Conservation (phyloP, 1,140 invertebrate genomes). For the Drosophila lacertosa region DNA sequence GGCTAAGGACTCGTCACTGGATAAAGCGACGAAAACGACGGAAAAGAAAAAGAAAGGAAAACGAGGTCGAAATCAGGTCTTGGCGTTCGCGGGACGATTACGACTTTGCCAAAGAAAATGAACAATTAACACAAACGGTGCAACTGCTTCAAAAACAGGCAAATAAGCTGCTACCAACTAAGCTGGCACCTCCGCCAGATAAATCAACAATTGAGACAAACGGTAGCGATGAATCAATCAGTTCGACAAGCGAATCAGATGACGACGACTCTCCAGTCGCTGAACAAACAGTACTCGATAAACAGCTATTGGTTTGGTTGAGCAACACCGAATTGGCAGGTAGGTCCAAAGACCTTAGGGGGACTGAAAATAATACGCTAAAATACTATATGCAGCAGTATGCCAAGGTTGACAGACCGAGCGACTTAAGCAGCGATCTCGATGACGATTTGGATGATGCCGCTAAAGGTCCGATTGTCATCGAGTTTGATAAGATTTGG, state of each 20-base stretch:
- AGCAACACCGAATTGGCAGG: neutral
- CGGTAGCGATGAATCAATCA: neutral
- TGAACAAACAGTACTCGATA: neutral
- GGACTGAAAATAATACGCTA: neutral
- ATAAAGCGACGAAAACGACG: neutral
- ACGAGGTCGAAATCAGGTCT: neutral
- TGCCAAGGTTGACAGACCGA: neutral
- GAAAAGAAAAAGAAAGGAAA: neutral
- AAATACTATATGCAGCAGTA: neutral
- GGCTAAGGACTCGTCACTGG: neutral
- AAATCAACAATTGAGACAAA: neutral
- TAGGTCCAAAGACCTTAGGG: neutral
- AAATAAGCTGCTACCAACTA: neutral
- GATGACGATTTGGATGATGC: neutral
- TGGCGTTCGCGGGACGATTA: neutral
- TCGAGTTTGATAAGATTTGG: conserved; percentile 45
- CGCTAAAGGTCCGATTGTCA: neutral
- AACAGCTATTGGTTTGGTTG: conserved; percentile 1
- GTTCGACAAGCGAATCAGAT: neutral
- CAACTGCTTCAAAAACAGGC: neutral
- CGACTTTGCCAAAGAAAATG: neutral
- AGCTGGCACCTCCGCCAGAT: no score
- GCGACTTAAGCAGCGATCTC: no score
- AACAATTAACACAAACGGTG: neutral
- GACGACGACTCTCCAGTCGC: rapidly evolving